Base-by-base conservation (phyloP, 1,140 invertebrate genomes). In the Trachymyrmex cornetzi region DNA sequence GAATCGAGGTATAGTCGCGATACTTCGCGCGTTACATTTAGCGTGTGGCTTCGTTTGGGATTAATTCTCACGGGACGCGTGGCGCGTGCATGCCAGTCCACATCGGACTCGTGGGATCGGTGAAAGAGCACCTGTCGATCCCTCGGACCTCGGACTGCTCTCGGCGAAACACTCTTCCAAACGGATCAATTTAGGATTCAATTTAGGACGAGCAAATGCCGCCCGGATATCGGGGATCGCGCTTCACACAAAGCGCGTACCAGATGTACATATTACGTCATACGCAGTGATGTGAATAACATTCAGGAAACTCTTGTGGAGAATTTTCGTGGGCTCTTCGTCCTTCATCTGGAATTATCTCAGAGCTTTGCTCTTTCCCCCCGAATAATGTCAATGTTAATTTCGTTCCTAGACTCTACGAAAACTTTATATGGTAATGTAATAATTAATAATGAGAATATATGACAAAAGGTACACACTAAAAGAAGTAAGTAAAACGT, bases 41-140 rank as follows among this genome's bases (percentile, higher is more conserved):
- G 79, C 79, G 77, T 67, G 66, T 71, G 64, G 64, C 64, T 55
- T 22, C 80, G 67, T 61, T 61, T 59, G 80, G 55, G 44, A 82
- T 82, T 59, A 72, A 82, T 74, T 82, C 67, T 48, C 80, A 38
- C 67, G 77, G 64, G 64, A 71, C 48, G 63, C 55, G 53, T 61
- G 74, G 57, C 64, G n/a, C 50, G 63, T 34, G 57, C 27, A 74
- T 30, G 30, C n/a, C 48, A 55, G n/a, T 74, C 14, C 69, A 19
- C 34, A n/a, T n/a, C n/a, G n/a, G n/a, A n/a, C n/a, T n/a, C n/a
- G n/a, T 38, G 55, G 38, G 59, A 75, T 66, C 69, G 55, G 7
- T 19, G 38, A 48, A 14, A 75, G 69, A 84, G 53, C 80, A 84
- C 55, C 69, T 84, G 69, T 84, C 80, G 67, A 84, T 84, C 80